phyloP scores from a whole-genome alignment of 2,888 invertebrate genomes.

The Metalampra italica region DNA sequence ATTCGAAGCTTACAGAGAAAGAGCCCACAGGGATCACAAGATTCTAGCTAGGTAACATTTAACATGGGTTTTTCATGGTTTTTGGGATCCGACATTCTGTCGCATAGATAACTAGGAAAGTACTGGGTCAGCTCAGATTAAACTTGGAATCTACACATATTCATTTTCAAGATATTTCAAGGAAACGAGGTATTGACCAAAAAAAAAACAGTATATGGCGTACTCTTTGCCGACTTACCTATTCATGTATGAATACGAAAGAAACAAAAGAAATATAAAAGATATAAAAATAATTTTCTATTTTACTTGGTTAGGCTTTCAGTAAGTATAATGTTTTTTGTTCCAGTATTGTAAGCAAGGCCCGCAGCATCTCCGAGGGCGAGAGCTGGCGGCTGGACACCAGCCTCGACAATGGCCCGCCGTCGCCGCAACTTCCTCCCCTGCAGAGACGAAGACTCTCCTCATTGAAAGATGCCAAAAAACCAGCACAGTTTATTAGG shows the following conservation, averaged over 20 bases:
- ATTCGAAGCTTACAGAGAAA: constrained; percentile 85
- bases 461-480: constrained; percentile 72
- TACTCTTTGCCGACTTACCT: no score
- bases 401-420: constrained; percentile 54
- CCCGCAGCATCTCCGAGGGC: constrained; percentile 40
- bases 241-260: no score
- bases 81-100: background rate
- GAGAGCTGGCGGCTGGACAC: constrained; percentile 45
- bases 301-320: no score
- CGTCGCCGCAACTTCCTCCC: constrained; percentile 64
- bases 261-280: no score
- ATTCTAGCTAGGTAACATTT: constrained; percentile 78
- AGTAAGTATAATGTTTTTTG: background rate
- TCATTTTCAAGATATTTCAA: no score
- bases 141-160: no score
- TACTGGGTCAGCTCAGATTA: no score
- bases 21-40: constrained; percentile 85
- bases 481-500: constrained; percentile 49
- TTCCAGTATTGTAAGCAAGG: constrained; percentile 67
- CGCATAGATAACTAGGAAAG: no score
- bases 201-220: no score
- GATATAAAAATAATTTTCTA: no score
- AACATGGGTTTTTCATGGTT: background rate
- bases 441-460: constrained; percentile 72
- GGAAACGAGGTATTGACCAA: no score